Evolutionary conservation across 1,140 invertebrate species (phyloP).

Genomic region (Adoxophyes honmai): DNA sequence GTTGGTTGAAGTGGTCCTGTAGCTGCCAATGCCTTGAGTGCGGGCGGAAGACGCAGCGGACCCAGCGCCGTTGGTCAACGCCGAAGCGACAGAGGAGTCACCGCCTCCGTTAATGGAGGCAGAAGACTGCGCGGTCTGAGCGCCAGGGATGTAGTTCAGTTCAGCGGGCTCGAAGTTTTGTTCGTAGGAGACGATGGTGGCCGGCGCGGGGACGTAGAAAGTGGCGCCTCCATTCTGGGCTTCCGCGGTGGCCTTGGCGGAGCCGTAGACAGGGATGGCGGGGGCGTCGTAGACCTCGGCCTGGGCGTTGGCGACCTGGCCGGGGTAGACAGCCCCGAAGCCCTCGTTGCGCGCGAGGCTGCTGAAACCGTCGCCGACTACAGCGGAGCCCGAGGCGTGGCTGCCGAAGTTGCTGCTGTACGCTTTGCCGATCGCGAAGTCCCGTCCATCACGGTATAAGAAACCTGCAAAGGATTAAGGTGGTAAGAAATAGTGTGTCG

Average conservation of each 20-base stretch:
- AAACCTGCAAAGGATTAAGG: constrained; percentile 33
- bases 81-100: constrained; percentile 47
- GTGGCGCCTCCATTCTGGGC: constrained; percentile 42
- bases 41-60: constrained; percentile 45
- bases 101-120: constrained; percentile 33
- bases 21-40: constrained; percentile 41
- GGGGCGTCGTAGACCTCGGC: constrained; percentile 43
- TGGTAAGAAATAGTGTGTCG: background rate
- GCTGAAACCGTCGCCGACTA: constrained; percentile 32
- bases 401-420: constrained; percentile 36
- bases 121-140: constrained; percentile 36
- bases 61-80: constrained; percentile 42
- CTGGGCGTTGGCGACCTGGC: constrained; percentile 39
- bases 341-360: constrained; percentile 23
- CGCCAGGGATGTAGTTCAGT: constrained; percentile 32
- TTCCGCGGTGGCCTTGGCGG: constrained; percentile 46
- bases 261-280: constrained; percentile 28
- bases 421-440: constrained; percentile 46
- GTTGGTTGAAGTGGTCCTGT: constrained; percentile 45
- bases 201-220: constrained; percentile 50
- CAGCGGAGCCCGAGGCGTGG: constrained; percentile 36
- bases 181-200: constrained; percentile 52
- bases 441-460: constrained; percentile 52
- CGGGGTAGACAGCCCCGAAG: constrained; percentile 38
- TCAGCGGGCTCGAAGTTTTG: constrained; percentile 52